These are phyloP conservation scores for Standfussiana lucernea DNA, from an alignment of 2,888 invertebrate genomes.

Conservation along the genomic window DNA sequence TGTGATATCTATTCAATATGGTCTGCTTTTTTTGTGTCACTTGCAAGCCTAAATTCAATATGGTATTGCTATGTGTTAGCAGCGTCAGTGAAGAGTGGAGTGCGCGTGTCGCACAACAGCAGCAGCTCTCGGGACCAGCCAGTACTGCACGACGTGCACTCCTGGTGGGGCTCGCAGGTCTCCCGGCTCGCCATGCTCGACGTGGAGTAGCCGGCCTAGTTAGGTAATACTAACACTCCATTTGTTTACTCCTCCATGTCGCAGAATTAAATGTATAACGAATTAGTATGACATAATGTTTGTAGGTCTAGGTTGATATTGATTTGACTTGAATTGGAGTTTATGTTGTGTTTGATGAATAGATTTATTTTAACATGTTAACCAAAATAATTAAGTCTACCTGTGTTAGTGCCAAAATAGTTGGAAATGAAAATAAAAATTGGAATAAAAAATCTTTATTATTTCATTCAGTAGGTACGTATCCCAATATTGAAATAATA, in stretches of 20 bases:
- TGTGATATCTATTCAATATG: neutral
- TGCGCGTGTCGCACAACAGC: constrained; percentile 63
- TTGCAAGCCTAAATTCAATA: neutral
- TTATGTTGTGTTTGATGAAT: constrained; percentile 18
- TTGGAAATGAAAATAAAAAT: constrained; percentile 38
- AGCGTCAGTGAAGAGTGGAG: constrained; percentile 77
- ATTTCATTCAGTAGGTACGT: constrained; percentile 34
- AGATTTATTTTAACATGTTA: constrained; percentile 36
- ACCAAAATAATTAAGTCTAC: constrained; percentile 31
- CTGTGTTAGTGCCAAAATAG: constrained; percentile 62
- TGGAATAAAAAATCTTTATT: neutral
- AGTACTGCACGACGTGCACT: constrained; percentile 93
- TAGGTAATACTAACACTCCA: constrained; percentile 1
- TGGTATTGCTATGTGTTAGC: neutral
- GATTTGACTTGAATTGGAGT: constrained; percentile 14
- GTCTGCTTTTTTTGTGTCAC: neutral
- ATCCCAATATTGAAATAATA: constrained; percentile 11
- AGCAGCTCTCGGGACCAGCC: constrained; percentile 69
- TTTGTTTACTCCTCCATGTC: constrained; percentile 9
- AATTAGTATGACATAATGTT: constrained; percentile 13
- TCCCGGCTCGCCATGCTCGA: constrained; percentile 88
- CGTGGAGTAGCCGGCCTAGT: constrained; percentile 6
- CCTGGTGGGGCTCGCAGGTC: constrained; percentile 96
- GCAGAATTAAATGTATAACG: neutral
- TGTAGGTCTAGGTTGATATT: constrained; percentile 3